Base-by-base conservation (phyloP, 2,113 vertebrate genomes). In the Piprites chloris region DNA sequence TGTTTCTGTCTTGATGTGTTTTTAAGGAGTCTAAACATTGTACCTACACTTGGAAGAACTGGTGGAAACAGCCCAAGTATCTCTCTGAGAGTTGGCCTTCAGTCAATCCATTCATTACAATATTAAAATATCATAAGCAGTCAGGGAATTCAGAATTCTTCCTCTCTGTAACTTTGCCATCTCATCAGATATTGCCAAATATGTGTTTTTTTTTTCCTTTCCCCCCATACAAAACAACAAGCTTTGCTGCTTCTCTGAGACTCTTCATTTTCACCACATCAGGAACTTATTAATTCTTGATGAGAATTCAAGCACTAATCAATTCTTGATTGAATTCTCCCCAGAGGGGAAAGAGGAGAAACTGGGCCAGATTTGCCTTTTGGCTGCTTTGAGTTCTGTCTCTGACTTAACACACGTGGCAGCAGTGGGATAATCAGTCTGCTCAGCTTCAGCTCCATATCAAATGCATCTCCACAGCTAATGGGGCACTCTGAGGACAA, bases 201-300 rank as follows among this genome's bases (percentile, higher is more conserved):
- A 76, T 1, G 44, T 32, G 39, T 68, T 5, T 3, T 44, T 59
- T 90, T 59, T 59, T 83, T 33, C 8, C 26, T 33, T 49, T 3
- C 1, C 9, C 53, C 37, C 30, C 0, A 0, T 19, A 61, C 66
- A 80, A 86, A 95, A 87, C 90, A 95, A 94, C 92, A 93, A 88
- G 68, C 82, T 84, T 88, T 65, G 85, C 92, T 92, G 68, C 72
- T 92, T 91, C 88, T 61, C 65, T 63, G 88, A 92, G 95, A 94
- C 68, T 91, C 91, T 96, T 96, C 90, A 63, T 95, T 97, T 96
- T 94, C 87, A 95, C 88, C 90, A 92, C 90, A 89, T 96, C 93
- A 97, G 95, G 85, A 96, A 88, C 92, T 94, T 93, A 96, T 96
- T 94, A 96, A 96, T 94, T 96, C 92, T 97, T 97, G 92, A 96